Evolutionary conservation across 35 echinoderm and acorn worm genomes (phyloP), one percentile per base, ranked within the genome.

Genomic region (Heliocidaris erythrogramma): DNA sequence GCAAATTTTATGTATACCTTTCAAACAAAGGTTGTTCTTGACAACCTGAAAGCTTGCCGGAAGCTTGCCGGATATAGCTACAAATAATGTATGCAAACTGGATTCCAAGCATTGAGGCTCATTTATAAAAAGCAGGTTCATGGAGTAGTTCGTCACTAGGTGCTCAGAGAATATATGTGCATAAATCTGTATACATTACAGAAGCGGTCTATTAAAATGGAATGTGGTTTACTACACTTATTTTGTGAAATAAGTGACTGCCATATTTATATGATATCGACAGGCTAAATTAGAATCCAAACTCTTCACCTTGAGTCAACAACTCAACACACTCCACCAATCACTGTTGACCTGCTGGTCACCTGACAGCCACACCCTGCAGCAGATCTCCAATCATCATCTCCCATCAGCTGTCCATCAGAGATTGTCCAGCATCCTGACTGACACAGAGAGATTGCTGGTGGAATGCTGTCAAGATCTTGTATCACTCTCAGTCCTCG

Each of bases 241-340:
- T 42, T 42, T 42, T 3, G 35, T 42, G 35, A 42, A 42, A 42
- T 42, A 42, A 42, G 3, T 84, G 12, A 35, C 49, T 31, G 27
- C 50, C 52, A 29, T 94, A 52, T 88, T 59, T 42, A 0, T 42
- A 42, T 42, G 35, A 42, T 42, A 42, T 78, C 65, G n/a, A 13
- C 78, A 99, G 98, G 96, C 96, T 17, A 99, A 99, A 93, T 95
- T 99, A 61, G 98, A 99, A 92, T 99, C 98, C 71, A 99, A 97
- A 65, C 94, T 99, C 85, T 99, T 99, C 88, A 92, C 90, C 48
- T 89, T 97, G 8, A 95, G 96, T 29, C 97, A 97, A 88, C 94
- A 97, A 49, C 93, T 99, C 16, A 93, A 95, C 4, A 69, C 65
- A 17, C 94, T 99, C 42, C 96, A 96, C 94, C 91, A 99, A 86